A percentile compares a stretch with the other conserved stretches of the same genome.
Evolutionary conservation across 1,140 invertebrate genomes (phyloP).

Genomic region (Panagrolaimus sp.): DNA sequence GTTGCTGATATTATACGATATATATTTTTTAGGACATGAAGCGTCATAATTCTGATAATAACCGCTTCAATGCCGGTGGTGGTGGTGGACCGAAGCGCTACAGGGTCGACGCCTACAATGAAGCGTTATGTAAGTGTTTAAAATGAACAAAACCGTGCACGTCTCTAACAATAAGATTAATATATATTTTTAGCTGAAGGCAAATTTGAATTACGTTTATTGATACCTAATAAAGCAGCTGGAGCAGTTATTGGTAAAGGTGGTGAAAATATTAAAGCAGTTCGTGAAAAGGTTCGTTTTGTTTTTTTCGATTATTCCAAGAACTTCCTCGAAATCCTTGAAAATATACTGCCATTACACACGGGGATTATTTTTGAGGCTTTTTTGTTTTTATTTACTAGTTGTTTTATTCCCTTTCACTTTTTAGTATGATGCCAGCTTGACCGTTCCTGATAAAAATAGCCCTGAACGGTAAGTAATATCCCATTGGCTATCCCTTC

Average conservation of each 20-base stretch:
- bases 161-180: too few relatives aligned
- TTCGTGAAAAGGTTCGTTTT: slow-evolving; percentile 51
- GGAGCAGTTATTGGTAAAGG: slow-evolving; percentile 95
- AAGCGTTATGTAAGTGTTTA: too few relatives aligned
- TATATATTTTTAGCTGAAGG: slow-evolving; percentile 49
- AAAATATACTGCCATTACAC: too few relatives aligned
- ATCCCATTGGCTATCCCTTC: slow-evolving; percentile 6
- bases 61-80: background rate
- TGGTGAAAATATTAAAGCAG: slow-evolving; percentile 81
- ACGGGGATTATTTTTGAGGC: too few relatives aligned
- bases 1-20: too few relatives aligned
- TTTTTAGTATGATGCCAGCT: slow-evolving; percentile 54
- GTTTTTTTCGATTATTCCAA: slow-evolving; percentile 13
- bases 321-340: background rate
- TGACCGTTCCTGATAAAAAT: slow-evolving; percentile 51
- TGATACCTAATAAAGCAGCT: slow-evolving; percentile 63
- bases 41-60: slow-evolving; percentile 5
- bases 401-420: slow-evolving; percentile 8
- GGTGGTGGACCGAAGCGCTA: slow-evolving; percentile 13
- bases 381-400: too few relatives aligned
- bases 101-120: slow-evolving; percentile 16
- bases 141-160: too few relatives aligned
- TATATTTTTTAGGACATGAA: slow-evolving; percentile 11
- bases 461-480: slow-evolving; percentile 56
- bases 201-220: slow-evolving; percentile 55